These are phyloP conservation scores for Andinoacara biseriatus DNA, from an alignment of 2,113 vertebrate genomes.

Conservation along the genomic window DNA sequence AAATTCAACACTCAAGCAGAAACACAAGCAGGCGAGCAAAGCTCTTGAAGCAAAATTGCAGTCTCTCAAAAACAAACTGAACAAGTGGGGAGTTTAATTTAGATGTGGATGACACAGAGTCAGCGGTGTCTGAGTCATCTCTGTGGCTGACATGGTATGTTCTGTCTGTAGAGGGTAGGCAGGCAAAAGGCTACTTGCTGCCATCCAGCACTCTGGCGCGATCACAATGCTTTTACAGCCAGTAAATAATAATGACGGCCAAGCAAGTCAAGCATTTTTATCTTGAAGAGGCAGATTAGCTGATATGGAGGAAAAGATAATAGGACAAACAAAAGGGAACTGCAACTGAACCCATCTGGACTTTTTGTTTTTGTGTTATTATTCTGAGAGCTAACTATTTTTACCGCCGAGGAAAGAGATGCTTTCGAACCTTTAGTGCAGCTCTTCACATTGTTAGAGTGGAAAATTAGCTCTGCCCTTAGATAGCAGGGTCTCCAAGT, in stretches of 20 bases:
- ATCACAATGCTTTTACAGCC: constrained; percentile 31
- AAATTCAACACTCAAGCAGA: neutral
- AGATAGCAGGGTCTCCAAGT: constrained; percentile 53
- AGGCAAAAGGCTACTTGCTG: constrained; percentile 13
- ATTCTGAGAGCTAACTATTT: neutral
- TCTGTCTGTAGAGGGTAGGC: constrained; percentile 18
- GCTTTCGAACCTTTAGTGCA: constrained; percentile 13
- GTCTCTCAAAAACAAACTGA: neutral
- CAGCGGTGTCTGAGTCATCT: constrained; percentile 56
- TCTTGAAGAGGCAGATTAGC: neutral
- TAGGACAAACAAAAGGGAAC: neutral
- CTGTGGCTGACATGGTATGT: constrained; percentile 36
- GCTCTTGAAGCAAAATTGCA: constrained; percentile 3
- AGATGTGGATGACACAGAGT: constrained; percentile 54
- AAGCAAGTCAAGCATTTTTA: constrained; percentile 2
- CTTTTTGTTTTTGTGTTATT: neutral
- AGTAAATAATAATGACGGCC: constrained; percentile 15
- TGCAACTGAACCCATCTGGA: neutral
- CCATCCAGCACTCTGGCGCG: constrained; percentile 13
- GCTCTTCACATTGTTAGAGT: constrained; percentile 49
- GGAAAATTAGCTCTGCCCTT: constrained; percentile 68
- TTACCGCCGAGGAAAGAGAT: neutral
- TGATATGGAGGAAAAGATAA: neutral
- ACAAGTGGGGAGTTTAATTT: constrained; percentile 49
- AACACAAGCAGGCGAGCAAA: neutral